Conservation (phyloP, 2,888 invertebrate species). For the Aphidoletes aphidimyza region DNA sequence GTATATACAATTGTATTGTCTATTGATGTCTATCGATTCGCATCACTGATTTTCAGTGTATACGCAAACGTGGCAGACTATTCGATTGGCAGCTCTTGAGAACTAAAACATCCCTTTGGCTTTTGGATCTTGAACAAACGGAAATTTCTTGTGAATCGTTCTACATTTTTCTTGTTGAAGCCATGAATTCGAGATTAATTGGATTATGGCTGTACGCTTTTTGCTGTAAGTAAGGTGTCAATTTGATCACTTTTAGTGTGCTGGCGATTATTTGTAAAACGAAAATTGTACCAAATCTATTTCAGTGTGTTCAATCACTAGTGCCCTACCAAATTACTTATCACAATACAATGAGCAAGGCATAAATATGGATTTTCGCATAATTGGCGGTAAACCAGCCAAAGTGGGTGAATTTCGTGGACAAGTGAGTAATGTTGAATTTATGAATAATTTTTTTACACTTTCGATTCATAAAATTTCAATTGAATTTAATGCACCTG, state of each 20-base stretch:
- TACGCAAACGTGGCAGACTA: too few relatives aligned
- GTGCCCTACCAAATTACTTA: neutral
- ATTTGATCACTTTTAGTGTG: too few relatives aligned
- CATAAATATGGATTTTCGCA: constrained; percentile 55
- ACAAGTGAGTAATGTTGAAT: neutral
- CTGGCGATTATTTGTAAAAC: too few relatives aligned
- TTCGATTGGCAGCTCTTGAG: too few relatives aligned
- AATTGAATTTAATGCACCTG: neutral
- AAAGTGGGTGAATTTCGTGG: constrained; percentile 61
- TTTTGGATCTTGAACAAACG: too few relatives aligned
- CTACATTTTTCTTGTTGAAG: too few relatives aligned
- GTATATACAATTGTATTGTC: too few relatives aligned
- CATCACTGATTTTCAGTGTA: too few relatives aligned
- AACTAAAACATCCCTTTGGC: too few relatives aligned
- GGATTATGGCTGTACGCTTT: neutral
- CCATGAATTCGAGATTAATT: neutral
- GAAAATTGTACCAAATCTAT: neutral
- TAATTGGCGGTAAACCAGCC: constrained; percentile 56
- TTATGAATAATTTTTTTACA: too few relatives aligned
- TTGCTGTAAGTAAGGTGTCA: neutral
- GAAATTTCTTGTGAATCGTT: too few relatives aligned
- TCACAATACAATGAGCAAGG: constrained; percentile 49
- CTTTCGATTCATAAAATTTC: neutral
- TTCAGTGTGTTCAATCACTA: neutral
- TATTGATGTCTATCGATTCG: too few relatives aligned